phyloP scores from a whole-genome alignment of 2,113 vertebrate genomes.

The Pyrgilauda ruficollis region DNA sequence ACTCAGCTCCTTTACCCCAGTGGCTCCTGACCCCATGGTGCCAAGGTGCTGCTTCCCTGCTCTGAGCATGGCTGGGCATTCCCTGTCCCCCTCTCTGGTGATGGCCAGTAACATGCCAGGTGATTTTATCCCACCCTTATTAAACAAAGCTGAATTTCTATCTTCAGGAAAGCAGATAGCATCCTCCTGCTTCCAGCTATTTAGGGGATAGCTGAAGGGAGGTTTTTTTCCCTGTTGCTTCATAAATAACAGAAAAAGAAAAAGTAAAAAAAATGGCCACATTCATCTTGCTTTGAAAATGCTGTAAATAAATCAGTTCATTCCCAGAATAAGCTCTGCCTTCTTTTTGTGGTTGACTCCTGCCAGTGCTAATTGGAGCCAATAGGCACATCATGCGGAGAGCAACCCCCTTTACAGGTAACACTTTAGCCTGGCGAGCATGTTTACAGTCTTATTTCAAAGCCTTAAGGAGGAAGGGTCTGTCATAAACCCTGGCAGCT shows the following conservation, averaged over 20 bases:
- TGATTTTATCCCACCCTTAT: neutral
- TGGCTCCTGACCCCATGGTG: fast-evolving
- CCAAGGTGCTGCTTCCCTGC: neutral
- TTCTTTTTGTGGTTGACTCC: slow-evolving; percentile 10
- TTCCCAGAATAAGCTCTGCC: slow-evolving; percentile 22
- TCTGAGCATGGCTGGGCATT: neutral
- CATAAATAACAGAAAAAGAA: neutral
- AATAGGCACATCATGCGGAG: slow-evolving; percentile 39
- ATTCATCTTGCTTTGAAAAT: slow-evolving; percentile 30
- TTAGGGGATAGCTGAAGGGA: fast-evolving
- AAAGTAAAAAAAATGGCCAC: neutral
- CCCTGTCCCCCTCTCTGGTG: neutral
- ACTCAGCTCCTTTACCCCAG: neutral
- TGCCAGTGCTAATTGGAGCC: slow-evolving; percentile 68
- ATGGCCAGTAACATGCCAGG: neutral
- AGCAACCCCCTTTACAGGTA: slow-evolving; percentile 51
- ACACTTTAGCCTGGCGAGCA: slow-evolving; percentile 56
- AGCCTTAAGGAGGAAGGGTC: slow-evolving; percentile 72
- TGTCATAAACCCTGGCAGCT: slow-evolving; percentile 71
- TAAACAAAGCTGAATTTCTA: neutral
- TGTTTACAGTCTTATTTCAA: slow-evolving; percentile 75
- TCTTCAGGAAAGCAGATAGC: neutral
- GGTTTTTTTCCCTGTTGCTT: neutral
- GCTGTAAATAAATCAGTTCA: slow-evolving; percentile 30
- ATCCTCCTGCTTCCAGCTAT: neutral